Evolutionary conservation across 2,888 invertebrate species (phyloP), one percentile per base, ranked within the genome.

Genomic region (Anoplius nigerrimus): DNA sequence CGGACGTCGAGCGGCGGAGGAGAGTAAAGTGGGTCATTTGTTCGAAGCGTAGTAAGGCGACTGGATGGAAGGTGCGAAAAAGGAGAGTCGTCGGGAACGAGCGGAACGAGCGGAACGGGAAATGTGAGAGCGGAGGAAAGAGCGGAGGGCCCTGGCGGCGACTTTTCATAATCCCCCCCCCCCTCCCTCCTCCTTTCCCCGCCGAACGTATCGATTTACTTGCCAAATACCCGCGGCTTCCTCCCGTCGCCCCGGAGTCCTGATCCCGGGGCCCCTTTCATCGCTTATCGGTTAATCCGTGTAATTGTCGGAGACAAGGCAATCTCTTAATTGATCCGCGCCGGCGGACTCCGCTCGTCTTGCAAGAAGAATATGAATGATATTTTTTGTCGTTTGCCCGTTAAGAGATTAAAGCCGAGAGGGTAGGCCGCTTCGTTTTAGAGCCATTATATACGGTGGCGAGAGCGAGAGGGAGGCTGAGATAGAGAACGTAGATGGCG

Each of bases 351-450:
- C 69, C 57, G 61, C 66, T 65, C 63, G 61, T 72, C 63, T 72
- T 61, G 63, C 21, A 66, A 70, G 72, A 74, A 80, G 71, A 81
- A 78, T 80, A 76, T 81, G 80, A 82, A 83, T 83, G 75, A 84
- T 84, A 80, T 82, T 81, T 83, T 81, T 79, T 76, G 81, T 78
- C 84, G 80, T 80, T 84, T 80, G 82, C 78, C 82, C 82, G 86
- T 87, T 87, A 87, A 86, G 84, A 87, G 87, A 87, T 87, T 87
- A 87, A 87, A 86, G 84, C 80, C 73, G 74, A 75, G 70, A 75
- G 79, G 72, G 71, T 80, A 70, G 76, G 74, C 66, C 76, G 80
- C 78, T 84, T 85, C 85, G 81, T 86, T 86, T 86, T 83, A 82
- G 80, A 82, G 70, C 76, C 81, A 86, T 86, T 86, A 85, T 85